phyloP scores from a whole-genome alignment of 2,888 invertebrate genomes.

The Pachycephus smyrnensis region DNA sequence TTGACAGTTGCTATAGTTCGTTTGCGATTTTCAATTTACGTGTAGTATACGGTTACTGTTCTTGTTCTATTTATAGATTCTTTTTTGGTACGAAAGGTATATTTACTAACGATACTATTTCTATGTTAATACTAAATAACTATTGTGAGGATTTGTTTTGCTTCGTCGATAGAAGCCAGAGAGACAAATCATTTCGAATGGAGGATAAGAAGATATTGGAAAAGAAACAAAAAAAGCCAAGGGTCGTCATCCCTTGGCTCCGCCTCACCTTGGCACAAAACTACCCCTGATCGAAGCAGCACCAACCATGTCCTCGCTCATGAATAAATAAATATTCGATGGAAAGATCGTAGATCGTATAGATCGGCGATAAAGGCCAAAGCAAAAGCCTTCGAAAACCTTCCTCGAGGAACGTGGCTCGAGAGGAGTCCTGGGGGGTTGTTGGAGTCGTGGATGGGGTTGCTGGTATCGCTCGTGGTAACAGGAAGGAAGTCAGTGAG shows the following conservation, averaged over 20 bases:
- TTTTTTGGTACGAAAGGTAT: no score
- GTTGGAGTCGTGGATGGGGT: background rate
- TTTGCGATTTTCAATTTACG: no score
- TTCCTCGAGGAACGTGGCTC: conserved; percentile 1
- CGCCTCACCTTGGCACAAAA: background rate
- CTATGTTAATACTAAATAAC: no score
- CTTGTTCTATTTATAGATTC: no score
- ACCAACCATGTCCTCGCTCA: background rate
- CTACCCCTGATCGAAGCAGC: background rate
- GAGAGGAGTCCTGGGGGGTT: background rate
- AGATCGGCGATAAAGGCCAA: background rate
- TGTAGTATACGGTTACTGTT: no score
- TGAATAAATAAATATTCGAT: conserved; percentile 8
- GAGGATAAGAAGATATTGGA: background rate
- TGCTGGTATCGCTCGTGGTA: no score
- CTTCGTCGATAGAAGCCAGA: background rate
- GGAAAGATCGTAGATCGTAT: conserved; percentile 8
- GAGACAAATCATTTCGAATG: background rate
- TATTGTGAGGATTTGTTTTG: background rate
- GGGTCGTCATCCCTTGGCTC: conserved; percentile 12
- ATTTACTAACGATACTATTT: no score
- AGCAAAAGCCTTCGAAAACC: conserved; percentile 1
- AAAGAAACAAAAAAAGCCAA: background rate
- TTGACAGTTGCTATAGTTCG: no score
- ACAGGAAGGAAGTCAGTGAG: no score